Evolutionary conservation across 1,140 invertebrate species (phyloP), one percentile per base, ranked within the genome.

Genomic region (Pomacea maculata): DNA sequence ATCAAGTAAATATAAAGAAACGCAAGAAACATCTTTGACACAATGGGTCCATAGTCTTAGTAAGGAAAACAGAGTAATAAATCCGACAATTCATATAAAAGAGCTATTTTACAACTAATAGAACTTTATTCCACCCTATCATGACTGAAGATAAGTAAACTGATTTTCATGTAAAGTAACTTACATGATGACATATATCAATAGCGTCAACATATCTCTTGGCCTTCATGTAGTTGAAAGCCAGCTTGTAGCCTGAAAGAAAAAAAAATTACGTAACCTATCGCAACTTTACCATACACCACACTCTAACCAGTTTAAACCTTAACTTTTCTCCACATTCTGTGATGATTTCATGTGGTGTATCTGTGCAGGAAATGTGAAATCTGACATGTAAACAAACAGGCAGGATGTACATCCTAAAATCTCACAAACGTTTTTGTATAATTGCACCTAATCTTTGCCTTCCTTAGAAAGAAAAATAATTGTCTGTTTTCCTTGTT

Each of bases 161-260:
- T n/a, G 12, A 34, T 34, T 70, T 70, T 70, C 17, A 14, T 72
- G 19, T 72, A 12, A 29, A n/a, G 55, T 64, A 70, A 90, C 90
- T 90, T 88, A 92, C 95, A 84, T 95, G 93, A 82, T 97, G 95
- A 82, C 95, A 96, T 2, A 95, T 93, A 87, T 97, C 95, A 86
- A 98, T 96, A 9, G 95, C 94, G 87, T 98, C 96, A 0, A 96
- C 95, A 89, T 95, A 97, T 79, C 95, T 93, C 90, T 97, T 98
- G 6, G 95, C 95, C 90, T 99, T 99, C 89, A 99, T 93, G 88
- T 96, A 95, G 85, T 96, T 96, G 87, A 97, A 97, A 1, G 96
- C 97, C 12, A 99, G 92, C 92, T 98, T 99, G 89, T 97, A 98
- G 1, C 97, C 97, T 93, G 88, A 17, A 88, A 87, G 75, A 80